Evolutionary conservation across 2,113 vertebrate species (phyloP).

Genomic region (Pollachius pollachius): DNA sequence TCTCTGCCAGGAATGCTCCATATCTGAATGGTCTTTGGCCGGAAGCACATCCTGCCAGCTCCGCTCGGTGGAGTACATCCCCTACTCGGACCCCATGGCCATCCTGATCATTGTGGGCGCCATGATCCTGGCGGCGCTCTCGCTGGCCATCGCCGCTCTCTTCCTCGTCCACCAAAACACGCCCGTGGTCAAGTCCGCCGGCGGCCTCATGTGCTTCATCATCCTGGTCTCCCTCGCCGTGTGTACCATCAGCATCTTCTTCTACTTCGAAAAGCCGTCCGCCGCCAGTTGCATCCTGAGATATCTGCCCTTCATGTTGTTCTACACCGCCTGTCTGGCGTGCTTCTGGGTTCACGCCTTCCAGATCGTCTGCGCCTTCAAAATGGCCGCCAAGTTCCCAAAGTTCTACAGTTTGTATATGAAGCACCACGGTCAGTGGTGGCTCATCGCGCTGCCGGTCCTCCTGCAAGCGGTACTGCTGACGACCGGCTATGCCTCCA

Average conservation of each 20-base stretch:
- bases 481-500: constrained; percentile 23
- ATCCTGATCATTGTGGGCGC: constrained; percentile 54
- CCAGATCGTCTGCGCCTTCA: constrained; percentile 85
- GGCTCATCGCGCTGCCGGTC: constrained; percentile 63
- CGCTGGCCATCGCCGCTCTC: constrained; percentile 54
- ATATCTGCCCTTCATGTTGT: constrained; percentile 62
- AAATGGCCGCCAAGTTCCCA: constrained; percentile 76
- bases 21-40: constrained; percentile 72
- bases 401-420: constrained; percentile 72
- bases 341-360: constrained; percentile 81
- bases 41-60: constrained; percentile 73
- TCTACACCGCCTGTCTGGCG: constrained; percentile 77
- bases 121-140: constrained; percentile 53
- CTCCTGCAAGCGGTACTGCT: constrained; percentile 60
- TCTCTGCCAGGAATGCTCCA: constrained; percentile 69
- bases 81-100: constrained; percentile 62
- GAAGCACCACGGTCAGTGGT: constrained; percentile 69
- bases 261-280: constrained; percentile 75
- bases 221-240: constrained; percentile 78
- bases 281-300: constrained; percentile 62
- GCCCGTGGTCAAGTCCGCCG: constrained; percentile 83
- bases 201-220: constrained; percentile 80
- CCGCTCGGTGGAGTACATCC: constrained; percentile 67
- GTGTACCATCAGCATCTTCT: constrained; percentile 71
- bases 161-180: constrained; percentile 75